Evolutionary conservation across 2,888 invertebrate species (phyloP), one percentile per base, ranked within the genome.

Genomic region (Ennomos erosarius): DNA sequence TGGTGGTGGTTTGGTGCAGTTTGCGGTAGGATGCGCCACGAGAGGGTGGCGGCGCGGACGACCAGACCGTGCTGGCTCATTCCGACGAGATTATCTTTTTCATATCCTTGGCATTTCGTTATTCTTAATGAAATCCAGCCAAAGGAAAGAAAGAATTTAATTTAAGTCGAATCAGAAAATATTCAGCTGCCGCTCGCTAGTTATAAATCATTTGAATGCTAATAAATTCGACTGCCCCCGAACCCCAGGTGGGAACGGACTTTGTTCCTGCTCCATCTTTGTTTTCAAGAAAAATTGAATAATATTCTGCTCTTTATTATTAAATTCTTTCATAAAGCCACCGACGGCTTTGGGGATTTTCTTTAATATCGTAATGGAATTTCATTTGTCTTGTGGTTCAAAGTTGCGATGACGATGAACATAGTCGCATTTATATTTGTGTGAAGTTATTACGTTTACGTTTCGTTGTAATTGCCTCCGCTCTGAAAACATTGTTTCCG

Each of bases 171-270:
- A 91, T 92, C 90, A 88, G 89, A 90, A 90, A 89, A 90, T 90
- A 89, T 90, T 90, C 90, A 90, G 88, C 88, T 88, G 88, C 88
- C 87, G 82, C 86, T 85, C 79, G 87, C 90, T 90, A 90, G 90
- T 91, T 91, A 91, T 92, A 90, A 92, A 92, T 92, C 90, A 90
- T 92, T 91, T 91, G 90, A 90, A 92, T 92, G 91, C 90, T 92
- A 92, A 92, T 92, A 90, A 92, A 90, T 92, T 90, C 90, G 85
- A 88, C 87, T 87, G 84, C 81, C 85, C 77, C 76, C 72, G 78
- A 84, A 81, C 81, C 84, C 84, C 89, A 89, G 90, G 88, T 89
- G 88, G 85, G 78, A 82, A 86, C 84, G 81, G 85, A 85, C 86
- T 87, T 89, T 86, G 83, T 83, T 86, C 85, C 81, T 82, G 81